Base-by-base conservation (phyloP, 2,888 invertebrate species). In the Xanthostigma xanthostigma region DNA sequence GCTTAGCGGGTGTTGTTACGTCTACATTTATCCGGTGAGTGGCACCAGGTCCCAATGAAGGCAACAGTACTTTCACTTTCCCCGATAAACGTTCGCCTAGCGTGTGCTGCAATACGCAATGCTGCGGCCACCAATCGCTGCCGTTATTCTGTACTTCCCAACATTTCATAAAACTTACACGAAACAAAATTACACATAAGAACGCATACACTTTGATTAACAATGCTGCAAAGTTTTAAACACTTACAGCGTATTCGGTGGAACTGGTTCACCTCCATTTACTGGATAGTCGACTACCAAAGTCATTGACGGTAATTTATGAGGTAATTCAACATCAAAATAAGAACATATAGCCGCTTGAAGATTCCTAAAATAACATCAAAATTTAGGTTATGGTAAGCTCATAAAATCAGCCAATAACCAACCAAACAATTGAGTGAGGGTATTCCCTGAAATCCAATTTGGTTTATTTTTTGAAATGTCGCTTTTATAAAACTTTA, bases 341-440 rank as follows among this genome's bases (percentile, higher is more conserved):
- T 93, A 96, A 59, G 93, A 89, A 69, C 95, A 89, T 59, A 96
- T 84, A 49, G 96, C 96, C 54, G 89, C 90, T 73, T 95, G 95
- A 48, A 97, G 74, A 69, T 96, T 96, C 96, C 96, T 96, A 67
- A 40, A 73, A 71, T 50, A 6, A 27, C 27, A 27, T 6, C 6
- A 3, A 27, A 27, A 27, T 6, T 27, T 27, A 17, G 17, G 3
- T 17, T 17, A 17, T 3, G 4, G 17, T 17, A 17, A 17, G 17
- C 4, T 17, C 17, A 17, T 17, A 17, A 17, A 17, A 17, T 5
- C 3, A 27, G 27, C 6, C 5, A 3, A 3, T 27, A 27, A 27
- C 27, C 27, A 27, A 27, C 27, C 27, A 27, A 27, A 27, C 27
- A 27, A 27, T 27, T 6, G 27, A 1, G 27, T 6, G 27, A 27